Conservation (phyloP, 2,113 vertebrate genomes). For the Zosterops japonicus region DNA sequence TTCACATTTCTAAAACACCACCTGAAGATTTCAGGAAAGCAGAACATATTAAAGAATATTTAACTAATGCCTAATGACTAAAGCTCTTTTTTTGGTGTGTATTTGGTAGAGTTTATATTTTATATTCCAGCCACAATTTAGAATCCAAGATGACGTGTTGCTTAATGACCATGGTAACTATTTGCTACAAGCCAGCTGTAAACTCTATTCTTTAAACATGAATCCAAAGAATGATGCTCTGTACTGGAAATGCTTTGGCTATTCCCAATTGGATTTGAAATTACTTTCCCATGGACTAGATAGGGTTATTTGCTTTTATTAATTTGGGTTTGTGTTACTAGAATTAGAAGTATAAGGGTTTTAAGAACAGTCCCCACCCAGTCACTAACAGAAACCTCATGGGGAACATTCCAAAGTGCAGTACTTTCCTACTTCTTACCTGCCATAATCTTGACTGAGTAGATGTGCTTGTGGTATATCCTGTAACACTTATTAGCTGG, state of each 20-base stretch:
- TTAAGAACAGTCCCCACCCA: neutral
- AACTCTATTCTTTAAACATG: neutral
- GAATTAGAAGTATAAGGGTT: neutral
- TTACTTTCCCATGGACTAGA: neutral
- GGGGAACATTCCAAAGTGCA: neutral
- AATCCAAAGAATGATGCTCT: neutral
- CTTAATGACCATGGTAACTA: neutral
- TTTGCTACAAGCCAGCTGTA: neutral
- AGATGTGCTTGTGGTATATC: neutral
- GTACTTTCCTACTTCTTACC: neutral
- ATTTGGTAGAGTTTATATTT: neutral
- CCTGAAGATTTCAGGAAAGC: neutral
- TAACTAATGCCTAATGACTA: neutral
- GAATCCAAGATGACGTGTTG: neutral
- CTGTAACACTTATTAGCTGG: neutral
- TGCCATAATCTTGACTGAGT: neutral
- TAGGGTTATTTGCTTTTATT: neutral
- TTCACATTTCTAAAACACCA: neutral
- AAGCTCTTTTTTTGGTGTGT: neutral
- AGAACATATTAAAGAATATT: neutral
- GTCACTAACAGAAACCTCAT: neutral
- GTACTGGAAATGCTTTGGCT: neutral
- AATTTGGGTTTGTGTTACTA: neutral
- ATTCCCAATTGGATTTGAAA: neutral
- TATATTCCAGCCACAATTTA: neutral